Evolutionary conservation across 1,140 invertebrate genomes (phyloP).

Genomic region (Drosophila repleta): DNA sequence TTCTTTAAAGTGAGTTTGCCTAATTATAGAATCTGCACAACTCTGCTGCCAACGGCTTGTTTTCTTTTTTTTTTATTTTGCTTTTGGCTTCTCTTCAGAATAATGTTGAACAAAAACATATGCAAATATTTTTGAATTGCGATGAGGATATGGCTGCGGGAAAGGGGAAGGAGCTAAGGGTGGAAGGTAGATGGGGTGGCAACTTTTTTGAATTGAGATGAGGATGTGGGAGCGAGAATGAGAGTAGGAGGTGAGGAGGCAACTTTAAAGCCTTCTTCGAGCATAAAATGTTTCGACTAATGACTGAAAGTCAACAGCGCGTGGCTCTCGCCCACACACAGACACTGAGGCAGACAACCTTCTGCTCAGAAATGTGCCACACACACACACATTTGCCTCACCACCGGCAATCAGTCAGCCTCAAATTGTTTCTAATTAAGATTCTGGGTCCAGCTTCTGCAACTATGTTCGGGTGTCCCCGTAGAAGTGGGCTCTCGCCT

Average conservation of each 20-base stretch:
- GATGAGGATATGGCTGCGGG: not conserved
- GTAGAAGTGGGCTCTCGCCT: slow-evolving; percentile 27
- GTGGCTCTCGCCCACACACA: slow-evolving; percentile 15
- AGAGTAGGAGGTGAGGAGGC: not conserved
- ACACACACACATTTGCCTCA: slow-evolving; percentile 5
- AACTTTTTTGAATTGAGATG: slow-evolving; percentile 13
- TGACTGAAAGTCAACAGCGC: slow-evolving; percentile 50
- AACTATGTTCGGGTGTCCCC: slow-evolving; percentile 13
- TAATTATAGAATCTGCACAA: slow-evolving; percentile 4
- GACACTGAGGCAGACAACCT: slow-evolving; percentile 3
- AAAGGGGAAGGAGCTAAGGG: not conserved
- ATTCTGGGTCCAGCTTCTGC: slow-evolving; percentile 35
- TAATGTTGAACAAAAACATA: slow-evolving; percentile 1
- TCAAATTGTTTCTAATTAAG: slow-evolving; percentile 79
- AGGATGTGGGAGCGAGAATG: not conserved
- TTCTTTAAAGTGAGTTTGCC: not conserved
- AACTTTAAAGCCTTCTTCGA: slow-evolving; percentile 21
- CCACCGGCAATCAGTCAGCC: slow-evolving; percentile 69
- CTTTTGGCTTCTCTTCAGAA: not conserved
- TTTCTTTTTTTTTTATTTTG: not conserved
- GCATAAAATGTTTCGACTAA: slow-evolving; percentile 29
- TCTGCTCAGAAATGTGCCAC: slow-evolving; percentile 5
- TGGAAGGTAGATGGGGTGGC: no score
- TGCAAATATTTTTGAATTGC: slow-evolving; percentile 25
- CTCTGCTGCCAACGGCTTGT: not conserved